phyloP scores from a whole-genome alignment of 2,113 vertebrate species.

The Dolichotis patagonum region DNA sequence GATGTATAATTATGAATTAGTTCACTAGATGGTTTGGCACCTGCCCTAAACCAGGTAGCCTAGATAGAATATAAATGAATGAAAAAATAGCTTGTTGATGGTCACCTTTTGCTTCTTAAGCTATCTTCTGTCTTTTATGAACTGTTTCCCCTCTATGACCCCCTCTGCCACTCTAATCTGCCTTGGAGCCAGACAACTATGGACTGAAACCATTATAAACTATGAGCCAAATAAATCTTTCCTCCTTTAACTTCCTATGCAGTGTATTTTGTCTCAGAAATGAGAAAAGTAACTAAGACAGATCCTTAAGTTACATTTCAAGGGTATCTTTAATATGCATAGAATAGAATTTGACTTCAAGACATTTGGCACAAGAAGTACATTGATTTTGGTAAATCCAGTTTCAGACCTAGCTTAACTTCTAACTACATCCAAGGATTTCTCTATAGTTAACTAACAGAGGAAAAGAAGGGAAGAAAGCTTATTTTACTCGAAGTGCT shows the following conservation, averaged over 20 bases:
- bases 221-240: neutral
- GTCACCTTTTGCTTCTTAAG: neutral
- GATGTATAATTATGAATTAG: neutral
- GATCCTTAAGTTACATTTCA: neutral
- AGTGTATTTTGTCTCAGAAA: neutral
- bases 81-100: neutral
- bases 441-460: neutral
- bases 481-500: neutral
- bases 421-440: neutral
- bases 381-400: neutral
- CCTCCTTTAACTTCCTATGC: neutral
- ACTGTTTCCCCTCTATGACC: neutral
- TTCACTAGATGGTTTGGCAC: neutral
- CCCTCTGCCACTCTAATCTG: neutral
- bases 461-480: neutral
- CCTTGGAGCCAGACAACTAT: neutral
- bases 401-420: neutral
- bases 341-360: neutral
- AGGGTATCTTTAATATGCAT: neutral
- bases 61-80: neutral
- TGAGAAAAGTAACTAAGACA: neutral
- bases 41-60: neutral
- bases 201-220: neutral
- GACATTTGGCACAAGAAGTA: neutral
- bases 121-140: neutral